These are phyloP conservation scores for Telenomus remus DNA, from an alignment of 1,140 invertebrate genomes.

Conservation along the genomic window DNA sequence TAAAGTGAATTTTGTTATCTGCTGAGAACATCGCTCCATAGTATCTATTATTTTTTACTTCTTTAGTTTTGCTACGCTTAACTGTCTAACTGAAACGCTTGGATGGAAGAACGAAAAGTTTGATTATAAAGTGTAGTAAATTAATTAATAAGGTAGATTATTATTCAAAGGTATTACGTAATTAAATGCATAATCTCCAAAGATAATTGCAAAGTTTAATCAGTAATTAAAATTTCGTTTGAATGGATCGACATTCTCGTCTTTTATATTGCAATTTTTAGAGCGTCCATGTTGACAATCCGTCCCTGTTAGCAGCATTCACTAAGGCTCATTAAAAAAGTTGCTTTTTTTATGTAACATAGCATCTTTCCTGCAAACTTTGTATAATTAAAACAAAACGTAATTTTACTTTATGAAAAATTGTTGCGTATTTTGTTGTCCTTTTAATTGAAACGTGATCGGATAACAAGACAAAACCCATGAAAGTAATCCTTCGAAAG, in stretches of 20 bases:
- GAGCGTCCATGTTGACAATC: slow-evolving; percentile 21
- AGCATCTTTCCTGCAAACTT: too few relatives aligned
- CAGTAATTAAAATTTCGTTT: background rate
- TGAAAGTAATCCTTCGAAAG: slow-evolving; percentile 44
- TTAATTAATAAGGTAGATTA: slow-evolving; percentile 11
- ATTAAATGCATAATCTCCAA: slow-evolving; percentile 3
- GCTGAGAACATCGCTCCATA: background rate
- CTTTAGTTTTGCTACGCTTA: background rate
- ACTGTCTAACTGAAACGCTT: slow-evolving; percentile 19
- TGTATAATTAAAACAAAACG: too few relatives aligned
- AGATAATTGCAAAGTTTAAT: slow-evolving; percentile 10
- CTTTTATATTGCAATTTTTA: background rate
- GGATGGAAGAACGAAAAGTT: slow-evolving; percentile 25
- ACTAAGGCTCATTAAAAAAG: too few relatives aligned
- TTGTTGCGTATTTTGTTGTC: background rate
- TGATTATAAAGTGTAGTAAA: slow-evolving; percentile 3
- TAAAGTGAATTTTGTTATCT: slow-evolving; percentile 7
- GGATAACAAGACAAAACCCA: slow-evolving; percentile 15
- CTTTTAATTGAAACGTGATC: background rate
- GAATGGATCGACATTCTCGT: background rate
- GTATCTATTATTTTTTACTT: background rate
- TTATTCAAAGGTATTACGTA: slow-evolving; percentile 2
- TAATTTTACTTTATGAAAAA: too few relatives aligned
- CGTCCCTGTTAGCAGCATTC: slow-evolving; percentile 10
- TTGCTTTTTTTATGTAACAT: too few relatives aligned